phyloP scores from a whole-genome alignment of 2,113 vertebrate genomes.

The Cochlearius cochlearius region DNA sequence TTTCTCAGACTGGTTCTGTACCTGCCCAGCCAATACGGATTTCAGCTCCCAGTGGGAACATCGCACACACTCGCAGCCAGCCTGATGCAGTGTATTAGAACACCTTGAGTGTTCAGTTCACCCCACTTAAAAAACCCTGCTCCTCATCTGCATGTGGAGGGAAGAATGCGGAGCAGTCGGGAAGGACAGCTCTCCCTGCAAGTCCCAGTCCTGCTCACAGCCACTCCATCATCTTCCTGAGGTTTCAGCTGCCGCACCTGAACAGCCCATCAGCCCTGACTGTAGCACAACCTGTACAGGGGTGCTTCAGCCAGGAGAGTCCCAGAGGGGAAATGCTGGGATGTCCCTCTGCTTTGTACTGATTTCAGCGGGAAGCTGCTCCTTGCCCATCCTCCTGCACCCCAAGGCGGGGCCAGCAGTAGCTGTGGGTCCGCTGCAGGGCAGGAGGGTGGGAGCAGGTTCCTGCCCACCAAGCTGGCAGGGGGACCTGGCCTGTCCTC shows the following conservation, averaged over 20 bases:
- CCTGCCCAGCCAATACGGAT: not conserved
- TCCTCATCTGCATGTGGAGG: not conserved
- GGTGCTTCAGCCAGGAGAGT: not conserved
- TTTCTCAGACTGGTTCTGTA: not conserved
- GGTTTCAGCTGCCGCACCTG: not conserved
- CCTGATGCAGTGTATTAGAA: not conserved
- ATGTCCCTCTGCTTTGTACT: not conserved
- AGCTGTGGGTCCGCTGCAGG: not conserved
- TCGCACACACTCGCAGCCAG: not conserved
- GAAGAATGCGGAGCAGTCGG: no score
- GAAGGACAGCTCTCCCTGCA: not conserved
- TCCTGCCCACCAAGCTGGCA: not conserved
- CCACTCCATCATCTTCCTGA: not conserved
- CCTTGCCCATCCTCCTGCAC: not conserved
- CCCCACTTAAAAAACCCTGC: not conserved
- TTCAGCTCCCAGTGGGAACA: not conserved
- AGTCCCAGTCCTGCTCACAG: not conserved
- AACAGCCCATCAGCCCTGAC: not conserved
- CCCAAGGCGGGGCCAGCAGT: not conserved
- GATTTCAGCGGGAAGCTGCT: not conserved
- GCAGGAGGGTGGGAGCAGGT: not conserved
- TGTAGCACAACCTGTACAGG: not conserved
- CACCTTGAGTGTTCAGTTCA: not conserved
- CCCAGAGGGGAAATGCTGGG: not conserved
- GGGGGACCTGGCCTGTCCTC: rapidly evolving